A percentile compares a stretch with the other conserved stretches of the same genome.
phyloP scores from a whole-genome alignment of 1,140 invertebrate species.

The Andricus grossulariae region DNA sequence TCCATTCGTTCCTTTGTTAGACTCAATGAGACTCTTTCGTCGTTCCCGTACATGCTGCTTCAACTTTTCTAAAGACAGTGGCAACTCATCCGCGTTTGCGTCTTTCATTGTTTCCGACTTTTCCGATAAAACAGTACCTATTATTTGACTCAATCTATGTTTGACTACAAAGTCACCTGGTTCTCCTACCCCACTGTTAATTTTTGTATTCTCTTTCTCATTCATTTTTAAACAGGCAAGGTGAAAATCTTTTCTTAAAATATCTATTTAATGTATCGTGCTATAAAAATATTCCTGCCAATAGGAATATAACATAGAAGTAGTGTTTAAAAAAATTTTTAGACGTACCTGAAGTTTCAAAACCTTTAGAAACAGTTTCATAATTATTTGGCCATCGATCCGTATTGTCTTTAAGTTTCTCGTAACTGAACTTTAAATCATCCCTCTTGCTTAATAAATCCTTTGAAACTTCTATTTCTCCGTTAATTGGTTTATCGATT shows the following conservation, averaged over 20 bases:
- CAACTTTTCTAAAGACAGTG: conserved; percentile 48
- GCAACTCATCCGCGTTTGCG: conserved; percentile 12
- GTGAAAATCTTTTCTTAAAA: background rate
- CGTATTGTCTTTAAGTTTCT: background rate
- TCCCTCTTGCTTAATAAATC: background rate
- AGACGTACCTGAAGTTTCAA: background rate
- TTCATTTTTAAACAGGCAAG: background rate
- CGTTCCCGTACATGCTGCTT: conserved; percentile 51
- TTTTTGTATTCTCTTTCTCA: background rate
- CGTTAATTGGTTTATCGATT: conserved; percentile 15
- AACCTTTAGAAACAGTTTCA: background rate
- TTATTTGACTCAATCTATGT: conserved; percentile 6
- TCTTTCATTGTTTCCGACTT: conserved; percentile 19
- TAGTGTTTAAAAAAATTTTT: background rate
- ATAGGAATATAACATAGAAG: background rate
- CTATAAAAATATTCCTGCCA: too few relatives aligned
- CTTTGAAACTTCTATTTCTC: background rate
- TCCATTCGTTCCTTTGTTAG: conserved; percentile 32
- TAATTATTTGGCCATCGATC: background rate
- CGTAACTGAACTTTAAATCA: background rate
- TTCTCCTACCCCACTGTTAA: background rate
- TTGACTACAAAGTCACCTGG: conserved; percentile 4
- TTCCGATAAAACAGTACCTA: conserved; percentile 21
- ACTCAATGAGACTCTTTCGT: conserved; percentile 43
- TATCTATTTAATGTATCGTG: too few relatives aligned